Conservation (phyloP, 2,888 invertebrate genomes). For the Mimachlamys varia region DNA sequence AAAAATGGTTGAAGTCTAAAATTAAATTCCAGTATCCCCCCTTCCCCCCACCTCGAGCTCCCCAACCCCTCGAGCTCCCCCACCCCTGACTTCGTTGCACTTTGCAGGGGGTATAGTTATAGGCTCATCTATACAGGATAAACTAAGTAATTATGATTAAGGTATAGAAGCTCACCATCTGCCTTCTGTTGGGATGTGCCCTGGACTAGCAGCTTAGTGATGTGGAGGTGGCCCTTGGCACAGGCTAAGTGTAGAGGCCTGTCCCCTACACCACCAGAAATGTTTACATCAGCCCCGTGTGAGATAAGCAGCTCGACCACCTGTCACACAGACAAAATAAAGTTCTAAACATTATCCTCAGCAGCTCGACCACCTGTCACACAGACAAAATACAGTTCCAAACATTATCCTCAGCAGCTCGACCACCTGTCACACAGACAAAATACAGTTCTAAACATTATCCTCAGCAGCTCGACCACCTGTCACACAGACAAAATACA, state of each 20-base stretch:
- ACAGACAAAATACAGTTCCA: neutral
- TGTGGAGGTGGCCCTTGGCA: slow-evolving; percentile 78
- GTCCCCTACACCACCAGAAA: slow-evolving; percentile 81
- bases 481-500: slow-evolving; percentile 55
- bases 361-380: slow-evolving; percentile 78
- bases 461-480: slow-evolving; percentile 76
- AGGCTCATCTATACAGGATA: no score
- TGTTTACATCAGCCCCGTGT: slow-evolving; percentile 80
- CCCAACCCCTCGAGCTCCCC: no score
- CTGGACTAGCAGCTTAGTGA: slow-evolving; percentile 80
- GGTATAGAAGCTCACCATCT: slow-evolving; percentile 74
- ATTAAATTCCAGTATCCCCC: no score
- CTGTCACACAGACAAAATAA: slow-evolving; percentile 62
- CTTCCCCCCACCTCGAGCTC: no score
- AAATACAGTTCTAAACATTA: neutral
- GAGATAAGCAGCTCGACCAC: slow-evolving; percentile 79
- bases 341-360: no score
- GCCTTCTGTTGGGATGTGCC: slow-evolving; percentile 76
- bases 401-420: slow-evolving; percentile 56
- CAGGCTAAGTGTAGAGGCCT: slow-evolving; percentile 82
- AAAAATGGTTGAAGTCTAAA: no score
- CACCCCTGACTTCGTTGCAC: no score
- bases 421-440: slow-evolving; percentile 76
- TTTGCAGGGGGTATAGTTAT: no score
- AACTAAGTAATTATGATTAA: no score